Conservation (phyloP, 2,113 vertebrate species). For the Sterrhoptilus dennistouni region DNA sequence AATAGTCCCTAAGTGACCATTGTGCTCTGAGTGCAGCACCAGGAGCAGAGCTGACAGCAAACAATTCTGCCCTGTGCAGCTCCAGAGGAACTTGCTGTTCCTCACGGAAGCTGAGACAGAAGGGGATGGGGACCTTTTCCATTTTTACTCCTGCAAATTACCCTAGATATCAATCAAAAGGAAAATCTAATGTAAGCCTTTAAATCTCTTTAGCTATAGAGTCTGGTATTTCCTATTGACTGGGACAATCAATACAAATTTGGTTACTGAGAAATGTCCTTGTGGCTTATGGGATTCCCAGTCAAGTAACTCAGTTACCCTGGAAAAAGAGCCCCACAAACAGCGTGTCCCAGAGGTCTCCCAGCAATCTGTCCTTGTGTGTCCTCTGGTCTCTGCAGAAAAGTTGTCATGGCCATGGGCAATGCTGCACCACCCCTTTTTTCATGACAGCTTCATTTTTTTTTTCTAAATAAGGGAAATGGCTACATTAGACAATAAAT, state of each 20-base stretch:
- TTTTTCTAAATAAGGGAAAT: background rate
- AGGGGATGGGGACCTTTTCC: background rate
- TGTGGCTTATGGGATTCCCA: background rate
- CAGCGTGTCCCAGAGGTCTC: background rate
- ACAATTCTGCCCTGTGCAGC: background rate
- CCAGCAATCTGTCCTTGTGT: background rate
- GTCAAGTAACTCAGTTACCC: background rate
- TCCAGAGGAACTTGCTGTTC: background rate
- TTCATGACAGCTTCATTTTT: background rate
- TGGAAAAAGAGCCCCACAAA: background rate
- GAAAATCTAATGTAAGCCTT: conserved; percentile 12
- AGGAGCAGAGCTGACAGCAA: background rate
- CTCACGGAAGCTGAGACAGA: background rate
- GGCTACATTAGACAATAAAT: background rate
- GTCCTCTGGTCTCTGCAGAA: background rate
- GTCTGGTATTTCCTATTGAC: conserved; percentile 3
- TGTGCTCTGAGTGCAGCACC: background rate
- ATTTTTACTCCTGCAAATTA: background rate
- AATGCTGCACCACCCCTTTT: background rate
- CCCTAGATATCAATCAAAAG: background rate
- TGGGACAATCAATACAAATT: background rate
- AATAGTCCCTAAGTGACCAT: background rate
- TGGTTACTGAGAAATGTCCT: conserved; percentile 6
- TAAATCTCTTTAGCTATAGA: background rate
- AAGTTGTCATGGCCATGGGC: background rate